A percentile compares a stretch with the other conserved stretches of the same genome.
Conservation (phyloP, 1,140 invertebrate species). For the Zaprionus vittiger region DNA sequence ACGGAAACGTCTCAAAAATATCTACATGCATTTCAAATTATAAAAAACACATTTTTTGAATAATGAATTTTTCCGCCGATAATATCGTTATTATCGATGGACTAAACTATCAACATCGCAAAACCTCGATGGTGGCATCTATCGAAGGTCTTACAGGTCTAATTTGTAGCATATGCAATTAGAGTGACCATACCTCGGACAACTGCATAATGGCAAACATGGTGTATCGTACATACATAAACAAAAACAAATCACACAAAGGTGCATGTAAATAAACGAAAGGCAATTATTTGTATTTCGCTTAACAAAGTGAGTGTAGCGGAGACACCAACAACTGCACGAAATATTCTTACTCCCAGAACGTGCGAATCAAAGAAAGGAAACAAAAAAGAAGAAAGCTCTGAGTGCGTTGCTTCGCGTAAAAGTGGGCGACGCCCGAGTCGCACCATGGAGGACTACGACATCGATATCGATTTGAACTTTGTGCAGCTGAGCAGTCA, state of each 20-base stretch:
- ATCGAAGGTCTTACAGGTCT: neutral
- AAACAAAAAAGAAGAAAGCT: neutral
- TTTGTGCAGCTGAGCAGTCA: constrained; percentile 71
- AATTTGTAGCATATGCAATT: neutral
- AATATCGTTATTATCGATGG: neutral
- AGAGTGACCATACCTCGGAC: constrained; percentile 17
- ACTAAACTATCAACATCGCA: no score
- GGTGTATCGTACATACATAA: constrained; percentile 6
- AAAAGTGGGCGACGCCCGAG: constrained; percentile 21
- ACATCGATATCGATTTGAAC: constrained; percentile 69
- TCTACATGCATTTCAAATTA: no score
- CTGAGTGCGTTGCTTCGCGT: neutral
- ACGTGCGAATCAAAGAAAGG: neutral
- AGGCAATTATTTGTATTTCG: neutral
- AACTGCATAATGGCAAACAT: constrained; percentile 24
- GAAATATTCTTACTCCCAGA: neutral
- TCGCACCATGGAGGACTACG: constrained; percentile 59
- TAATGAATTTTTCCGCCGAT: neutral
- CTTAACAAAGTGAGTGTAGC: constrained; percentile 13
- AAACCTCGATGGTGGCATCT: no score
- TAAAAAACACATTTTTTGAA: no score
- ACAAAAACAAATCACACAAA: constrained; percentile 27
- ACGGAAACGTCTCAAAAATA: no score
- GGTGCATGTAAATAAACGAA: constrained; percentile 44
- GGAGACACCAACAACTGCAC: neutral